Conservation (phyloP, 2,113 vertebrate genomes). For the Siniperca chuatsi region DNA sequence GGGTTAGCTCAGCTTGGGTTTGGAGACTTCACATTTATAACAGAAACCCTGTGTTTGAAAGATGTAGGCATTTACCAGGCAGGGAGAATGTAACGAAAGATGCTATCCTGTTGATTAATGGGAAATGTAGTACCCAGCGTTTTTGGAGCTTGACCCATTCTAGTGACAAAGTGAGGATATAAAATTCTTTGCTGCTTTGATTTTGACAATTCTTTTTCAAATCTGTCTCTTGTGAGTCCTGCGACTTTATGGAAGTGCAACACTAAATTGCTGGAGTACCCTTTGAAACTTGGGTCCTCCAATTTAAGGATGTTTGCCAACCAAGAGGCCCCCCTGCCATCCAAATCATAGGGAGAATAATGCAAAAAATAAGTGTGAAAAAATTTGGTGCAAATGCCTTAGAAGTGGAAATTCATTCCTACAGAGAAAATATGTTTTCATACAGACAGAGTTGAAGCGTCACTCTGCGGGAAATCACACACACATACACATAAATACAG, state of each 20-base stretch:
- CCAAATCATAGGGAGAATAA: background rate
- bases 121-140: background rate
- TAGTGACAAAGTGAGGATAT: background rate
- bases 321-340: background rate
- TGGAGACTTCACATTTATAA: background rate
- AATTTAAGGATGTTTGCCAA: background rate
- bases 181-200: background rate
- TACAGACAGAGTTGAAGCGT: background rate
- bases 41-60: background rate
- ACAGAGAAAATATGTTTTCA: background rate
- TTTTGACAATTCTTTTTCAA: background rate
- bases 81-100: background rate
- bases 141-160: background rate
- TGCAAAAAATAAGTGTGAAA: background rate
- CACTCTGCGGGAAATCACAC: constrained; percentile 5
- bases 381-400: background rate
- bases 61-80: background rate
- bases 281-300: background rate
- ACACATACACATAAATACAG: background rate
- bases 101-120: background rate
- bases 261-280: background rate
- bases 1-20: background rate
- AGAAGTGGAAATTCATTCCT: background rate
- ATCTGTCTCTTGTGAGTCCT: background rate
- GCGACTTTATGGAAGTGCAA: background rate